These are phyloP conservation scores for Champsocephalus gunnari DNA, from an alignment of 2,797 vertebrate genomes.

Conservation along the genomic window DNA sequence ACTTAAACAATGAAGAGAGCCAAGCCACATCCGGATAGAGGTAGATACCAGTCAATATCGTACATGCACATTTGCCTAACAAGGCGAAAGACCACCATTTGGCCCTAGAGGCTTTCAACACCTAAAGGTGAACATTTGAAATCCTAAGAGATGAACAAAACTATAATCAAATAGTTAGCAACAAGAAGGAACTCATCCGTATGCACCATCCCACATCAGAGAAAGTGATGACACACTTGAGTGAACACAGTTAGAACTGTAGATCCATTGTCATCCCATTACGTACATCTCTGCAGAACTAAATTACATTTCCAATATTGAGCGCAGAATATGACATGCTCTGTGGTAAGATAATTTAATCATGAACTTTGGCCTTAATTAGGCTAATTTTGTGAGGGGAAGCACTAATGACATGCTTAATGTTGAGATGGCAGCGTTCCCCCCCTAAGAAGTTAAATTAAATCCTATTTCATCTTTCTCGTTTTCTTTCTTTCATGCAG, in stretches of 20 bases:
- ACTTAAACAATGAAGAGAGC: slow-evolving; percentile 73
- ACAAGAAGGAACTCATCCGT: too few species aligned
- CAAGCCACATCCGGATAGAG: slow-evolving; percentile 46
- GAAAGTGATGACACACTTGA: slow-evolving; percentile 40
- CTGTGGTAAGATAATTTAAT: slow-evolving; percentile 59
- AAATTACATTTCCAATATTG: slow-evolving; percentile 52
- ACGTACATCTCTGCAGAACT: slow-evolving; percentile 48
- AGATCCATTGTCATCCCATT: slow-evolving; percentile 64
- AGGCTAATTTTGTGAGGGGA: slow-evolving; percentile 63
- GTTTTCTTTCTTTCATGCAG: slow-evolving; percentile 20
- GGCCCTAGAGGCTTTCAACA: slow-evolving; percentile 36
- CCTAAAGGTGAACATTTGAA: slow-evolving; percentile 16
- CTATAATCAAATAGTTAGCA: too few species aligned
- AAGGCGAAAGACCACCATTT: slow-evolving; percentile 37
- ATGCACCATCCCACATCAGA: slow-evolving; percentile 6
- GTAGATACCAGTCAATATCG: slow-evolving; percentile 59
- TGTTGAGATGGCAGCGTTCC: slow-evolving; percentile 49
- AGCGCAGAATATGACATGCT: slow-evolving; percentile 49
- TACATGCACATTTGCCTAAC: slow-evolving; percentile 47
- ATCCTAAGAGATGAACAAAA: background rate
- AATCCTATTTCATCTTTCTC: slow-evolving; percentile 41
- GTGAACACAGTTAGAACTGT: slow-evolving; percentile 46
- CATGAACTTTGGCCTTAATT: slow-evolving; percentile 66
- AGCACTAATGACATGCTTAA: slow-evolving; percentile 67
- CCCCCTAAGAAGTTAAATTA: slow-evolving; percentile 38